These are phyloP conservation scores for Sebastiscus albofasciatus DNA, from an alignment of 2,797 vertebrate species.

Conservation along the genomic window DNA sequence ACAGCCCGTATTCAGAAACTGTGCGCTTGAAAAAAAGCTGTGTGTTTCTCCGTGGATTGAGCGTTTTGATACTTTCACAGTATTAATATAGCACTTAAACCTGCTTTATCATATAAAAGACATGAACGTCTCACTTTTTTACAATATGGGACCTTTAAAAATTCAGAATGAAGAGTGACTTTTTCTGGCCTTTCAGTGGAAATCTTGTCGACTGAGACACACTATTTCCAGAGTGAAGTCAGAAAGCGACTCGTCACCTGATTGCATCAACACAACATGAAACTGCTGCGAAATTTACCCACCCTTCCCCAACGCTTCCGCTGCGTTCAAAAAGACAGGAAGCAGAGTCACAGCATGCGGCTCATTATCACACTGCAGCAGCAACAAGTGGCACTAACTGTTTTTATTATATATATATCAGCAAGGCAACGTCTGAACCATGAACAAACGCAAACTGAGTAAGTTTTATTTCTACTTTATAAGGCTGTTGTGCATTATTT, in stretches of 20 bases:
- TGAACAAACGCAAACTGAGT: conserved; percentile 72
- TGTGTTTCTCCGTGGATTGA: too few relatives aligned
- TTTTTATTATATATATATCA: not conserved
- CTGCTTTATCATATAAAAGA: too few relatives aligned
- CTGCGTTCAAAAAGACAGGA: conserved; percentile 44
- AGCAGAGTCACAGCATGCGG: conserved; percentile 20
- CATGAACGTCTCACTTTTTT: too few relatives aligned
- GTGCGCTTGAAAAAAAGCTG: too few relatives aligned
- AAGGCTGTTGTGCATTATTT: not conserved
- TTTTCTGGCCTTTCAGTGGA: not conserved
- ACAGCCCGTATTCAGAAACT: too few relatives aligned
- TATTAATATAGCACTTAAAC: too few relatives aligned
- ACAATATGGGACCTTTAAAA: too few relatives aligned
- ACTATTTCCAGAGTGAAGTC: not conserved
- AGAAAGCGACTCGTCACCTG: not conserved
- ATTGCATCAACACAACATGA: conserved; percentile 4
- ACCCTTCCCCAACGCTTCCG: conserved; percentile 27
- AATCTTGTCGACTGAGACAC: not conserved
- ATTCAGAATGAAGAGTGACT: not conserved
- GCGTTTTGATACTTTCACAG: too few relatives aligned
- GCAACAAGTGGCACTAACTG: not conserved
- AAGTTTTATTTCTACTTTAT: conserved; percentile 23
- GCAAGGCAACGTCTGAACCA: conserved; percentile 31
- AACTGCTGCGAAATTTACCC: not conserved
- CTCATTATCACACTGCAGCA: not conserved